Conservation (phyloP, 2,797 vertebrate species). For the Platyrinchus mystaceus region DNA sequence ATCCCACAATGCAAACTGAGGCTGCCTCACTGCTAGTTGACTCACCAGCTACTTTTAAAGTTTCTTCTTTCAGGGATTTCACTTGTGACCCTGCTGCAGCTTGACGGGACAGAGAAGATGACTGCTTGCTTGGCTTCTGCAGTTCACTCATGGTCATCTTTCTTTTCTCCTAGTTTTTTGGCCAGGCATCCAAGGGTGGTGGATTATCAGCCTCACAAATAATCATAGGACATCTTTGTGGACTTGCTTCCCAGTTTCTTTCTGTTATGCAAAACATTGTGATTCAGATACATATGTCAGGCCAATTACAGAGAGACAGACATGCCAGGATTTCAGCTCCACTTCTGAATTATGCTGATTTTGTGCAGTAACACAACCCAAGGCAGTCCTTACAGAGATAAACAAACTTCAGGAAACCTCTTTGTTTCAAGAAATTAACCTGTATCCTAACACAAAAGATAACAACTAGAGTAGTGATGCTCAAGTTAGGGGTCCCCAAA, state of each 20-base stretch:
- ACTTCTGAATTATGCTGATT: not conserved
- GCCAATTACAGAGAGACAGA: not conserved
- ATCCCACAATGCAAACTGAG: not conserved
- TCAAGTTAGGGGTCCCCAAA: not conserved
- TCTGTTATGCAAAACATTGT: not conserved
- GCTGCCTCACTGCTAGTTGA: not conserved
- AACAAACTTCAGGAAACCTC: conserved; percentile 29
- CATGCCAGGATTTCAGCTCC: not conserved
- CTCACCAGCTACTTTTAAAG: not conserved
- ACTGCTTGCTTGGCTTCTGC: not conserved
- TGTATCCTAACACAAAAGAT: not conserved
- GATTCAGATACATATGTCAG: not conserved
- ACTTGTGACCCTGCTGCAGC: not conserved
- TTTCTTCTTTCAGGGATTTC: not conserved
- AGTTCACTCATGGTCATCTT: not conserved
- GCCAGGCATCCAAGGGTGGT: not conserved
- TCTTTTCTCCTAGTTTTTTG: not conserved
- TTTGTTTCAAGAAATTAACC: conserved; percentile 43
- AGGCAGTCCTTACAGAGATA: not conserved
- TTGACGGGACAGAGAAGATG: not conserved
- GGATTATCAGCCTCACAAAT: not conserved
- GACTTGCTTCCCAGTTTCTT: not conserved
- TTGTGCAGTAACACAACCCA: not conserved
- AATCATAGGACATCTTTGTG: not conserved
- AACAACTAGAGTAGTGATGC: not conserved